Conservation (phyloP, 2,797 vertebrate genomes). For the Agapornis canus region DNA sequence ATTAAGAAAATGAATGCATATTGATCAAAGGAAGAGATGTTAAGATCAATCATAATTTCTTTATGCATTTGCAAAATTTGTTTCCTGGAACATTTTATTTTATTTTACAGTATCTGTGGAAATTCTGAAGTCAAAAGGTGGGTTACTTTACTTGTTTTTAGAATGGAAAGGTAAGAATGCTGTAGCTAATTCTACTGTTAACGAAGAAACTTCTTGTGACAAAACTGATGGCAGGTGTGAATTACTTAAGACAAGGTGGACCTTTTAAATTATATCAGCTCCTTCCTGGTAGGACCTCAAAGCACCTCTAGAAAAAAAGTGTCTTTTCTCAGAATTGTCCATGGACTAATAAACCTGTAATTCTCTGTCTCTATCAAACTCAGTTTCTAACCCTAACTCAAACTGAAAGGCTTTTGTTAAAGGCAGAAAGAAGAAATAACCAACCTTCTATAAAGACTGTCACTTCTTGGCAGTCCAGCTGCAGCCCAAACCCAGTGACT, state of each 20-base stretch:
- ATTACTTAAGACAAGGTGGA: background rate
- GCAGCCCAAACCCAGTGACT: background rate
- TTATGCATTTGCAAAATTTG: background rate
- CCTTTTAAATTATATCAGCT: background rate
- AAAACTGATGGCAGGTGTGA: background rate
- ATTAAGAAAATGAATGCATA: background rate
- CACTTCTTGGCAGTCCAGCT: background rate
- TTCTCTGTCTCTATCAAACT: background rate
- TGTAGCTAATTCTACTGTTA: background rate
- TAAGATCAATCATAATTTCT: background rate
- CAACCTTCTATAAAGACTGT: background rate
- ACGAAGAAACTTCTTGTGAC: background rate
- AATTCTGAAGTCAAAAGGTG: conserved; percentile 37
- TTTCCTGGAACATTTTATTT: background rate
- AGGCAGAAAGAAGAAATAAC: background rate
- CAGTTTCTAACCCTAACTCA: background rate
- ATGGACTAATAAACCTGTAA: background rate
- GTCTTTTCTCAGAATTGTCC: background rate
- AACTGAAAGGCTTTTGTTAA: background rate
- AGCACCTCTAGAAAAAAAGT: background rate
- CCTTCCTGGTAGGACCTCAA: background rate
- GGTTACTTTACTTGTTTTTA: background rate
- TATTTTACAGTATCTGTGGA: conserved; percentile 22
- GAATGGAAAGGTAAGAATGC: background rate
- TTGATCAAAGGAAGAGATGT: background rate